These are phyloP conservation scores for Carpatolechia fugitivella DNA, from an alignment of 2,888 invertebrate species.

Conservation along the genomic window DNA sequence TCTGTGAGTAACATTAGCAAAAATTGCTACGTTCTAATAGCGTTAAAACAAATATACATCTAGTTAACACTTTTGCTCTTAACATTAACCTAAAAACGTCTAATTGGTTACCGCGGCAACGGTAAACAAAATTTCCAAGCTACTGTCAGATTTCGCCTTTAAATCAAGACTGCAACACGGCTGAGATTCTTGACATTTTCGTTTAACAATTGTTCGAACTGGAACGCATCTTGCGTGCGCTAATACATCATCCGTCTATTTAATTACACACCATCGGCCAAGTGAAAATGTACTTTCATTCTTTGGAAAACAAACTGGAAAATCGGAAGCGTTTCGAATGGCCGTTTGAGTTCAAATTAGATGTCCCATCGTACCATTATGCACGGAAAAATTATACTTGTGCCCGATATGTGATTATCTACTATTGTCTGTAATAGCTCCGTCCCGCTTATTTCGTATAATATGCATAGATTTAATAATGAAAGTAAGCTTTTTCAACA, in stretches of 20 bases:
- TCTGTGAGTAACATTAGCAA: too few relatives aligned
- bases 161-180: conserved; percentile 6
- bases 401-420: conserved; percentile 20
- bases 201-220: conserved; percentile 7
- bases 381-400: conserved; percentile 19
- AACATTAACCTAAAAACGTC: conserved; percentile 6
- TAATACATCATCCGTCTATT: conserved; percentile 8
- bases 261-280: conserved; percentile 31
- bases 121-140: background rate
- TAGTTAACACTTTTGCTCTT: conserved; percentile 2
- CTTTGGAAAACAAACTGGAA: conserved; percentile 51
- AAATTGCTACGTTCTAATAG: background rate
- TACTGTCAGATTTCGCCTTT: conserved; percentile 2
- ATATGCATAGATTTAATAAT: conserved; percentile 17
- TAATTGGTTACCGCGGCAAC: background rate
- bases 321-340: conserved; percentile 50
- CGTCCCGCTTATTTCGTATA: conserved; percentile 20
- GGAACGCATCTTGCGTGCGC: conserved; percentile 18
- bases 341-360: conserved; percentile 37
- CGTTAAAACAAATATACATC: background rate
- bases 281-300: conserved; percentile 61
- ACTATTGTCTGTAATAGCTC: conserved; percentile 23
- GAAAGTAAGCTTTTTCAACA: conserved; percentile 19
- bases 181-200: conserved; percentile 15
- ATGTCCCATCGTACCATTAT: conserved; percentile 26